phyloP scores from a whole-genome alignment of 1,140 invertebrate genomes.

The Ceratina japonica region DNA sequence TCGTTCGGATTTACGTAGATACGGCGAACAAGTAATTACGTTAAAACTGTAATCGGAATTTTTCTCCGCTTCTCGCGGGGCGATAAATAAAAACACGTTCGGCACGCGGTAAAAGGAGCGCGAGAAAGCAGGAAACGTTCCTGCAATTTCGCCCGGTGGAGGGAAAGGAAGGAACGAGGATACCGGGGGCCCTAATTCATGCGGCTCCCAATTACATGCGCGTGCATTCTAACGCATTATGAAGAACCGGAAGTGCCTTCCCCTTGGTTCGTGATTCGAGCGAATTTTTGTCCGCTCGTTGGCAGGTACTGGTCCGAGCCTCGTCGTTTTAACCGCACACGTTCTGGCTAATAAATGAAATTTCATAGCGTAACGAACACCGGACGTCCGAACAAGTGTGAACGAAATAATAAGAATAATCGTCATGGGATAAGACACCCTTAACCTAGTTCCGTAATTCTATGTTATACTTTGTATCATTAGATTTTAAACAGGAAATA shows the following conservation, averaged over 20 bases:
- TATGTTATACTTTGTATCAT: too few relatives aligned
- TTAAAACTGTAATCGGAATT: too few relatives aligned
- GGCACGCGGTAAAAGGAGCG: slow-evolving; percentile 25
- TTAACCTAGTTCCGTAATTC: background rate
- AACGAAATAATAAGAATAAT: slow-evolving; percentile 12
- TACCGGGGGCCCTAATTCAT: slow-evolving; percentile 52
- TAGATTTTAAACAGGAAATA: too few relatives aligned
- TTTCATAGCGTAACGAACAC: slow-evolving; percentile 38
- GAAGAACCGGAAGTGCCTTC: slow-evolving; percentile 68
- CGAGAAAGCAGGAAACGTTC: slow-evolving; percentile 57
- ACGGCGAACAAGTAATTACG: too few relatives aligned
- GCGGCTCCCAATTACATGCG: slow-evolving; percentile 66
- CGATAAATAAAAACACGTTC: too few relatives aligned
- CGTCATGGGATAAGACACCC: background rate
- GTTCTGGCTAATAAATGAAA: slow-evolving; percentile 52
- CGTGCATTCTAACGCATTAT: slow-evolving; percentile 68
- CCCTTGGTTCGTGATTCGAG: slow-evolving; percentile 65
- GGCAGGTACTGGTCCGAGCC: slow-evolving; percentile 16
- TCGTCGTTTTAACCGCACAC: slow-evolving; percentile 20
- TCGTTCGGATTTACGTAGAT: too few relatives aligned
- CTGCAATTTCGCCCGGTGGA: slow-evolving; percentile 18
- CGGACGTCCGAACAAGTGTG: slow-evolving; percentile 37
- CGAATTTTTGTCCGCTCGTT: slow-evolving; percentile 49
- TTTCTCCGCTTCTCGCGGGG: too few relatives aligned
- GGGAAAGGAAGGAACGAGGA: background rate